These are phyloP conservation scores for Aplidium turbinatum DNA, from an alignment of 23 tunicate genomes.

Conservation along the genomic window DNA sequence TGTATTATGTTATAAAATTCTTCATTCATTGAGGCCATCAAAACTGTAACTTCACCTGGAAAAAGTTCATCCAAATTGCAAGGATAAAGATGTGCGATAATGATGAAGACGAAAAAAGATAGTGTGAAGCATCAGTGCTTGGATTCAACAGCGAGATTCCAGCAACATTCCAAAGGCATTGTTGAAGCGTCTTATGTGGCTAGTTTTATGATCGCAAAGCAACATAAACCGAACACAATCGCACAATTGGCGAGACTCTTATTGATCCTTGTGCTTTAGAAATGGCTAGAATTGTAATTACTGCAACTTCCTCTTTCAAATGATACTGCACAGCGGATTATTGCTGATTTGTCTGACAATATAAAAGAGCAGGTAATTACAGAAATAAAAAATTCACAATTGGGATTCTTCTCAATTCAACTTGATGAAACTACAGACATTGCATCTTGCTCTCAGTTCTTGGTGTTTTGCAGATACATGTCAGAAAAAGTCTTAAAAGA, in stretches of 20 bases:
- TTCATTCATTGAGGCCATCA: no score
- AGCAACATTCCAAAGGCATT: no score
- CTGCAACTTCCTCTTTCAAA: constrained; percentile 29
- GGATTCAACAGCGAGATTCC: constrained; percentile 35
- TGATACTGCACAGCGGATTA: constrained; percentile 36
- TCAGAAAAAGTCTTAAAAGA: constrained; percentile 31
- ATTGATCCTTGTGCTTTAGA: constrained; percentile 54
- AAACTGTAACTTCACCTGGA: no score
- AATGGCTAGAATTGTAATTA: constrained; percentile 35
- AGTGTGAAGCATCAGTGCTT: constrained; percentile 41
- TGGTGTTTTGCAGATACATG: constrained; percentile 29
- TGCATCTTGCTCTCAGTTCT: constrained; percentile 33
- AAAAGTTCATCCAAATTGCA: no score
- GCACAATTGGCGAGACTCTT: constrained; percentile 66
- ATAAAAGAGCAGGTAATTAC: constrained; percentile 29
- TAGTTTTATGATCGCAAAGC: constrained; percentile 39
- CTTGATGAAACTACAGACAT: constrained; percentile 49
- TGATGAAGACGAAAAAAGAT: no score
- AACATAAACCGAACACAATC: constrained; percentile 48
- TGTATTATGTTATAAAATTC: no score
- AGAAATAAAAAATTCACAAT: constrained; percentile 12
- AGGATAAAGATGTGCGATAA: no score
- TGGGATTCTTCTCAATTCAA: constrained; percentile 37
- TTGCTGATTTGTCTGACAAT: constrained; percentile 14
- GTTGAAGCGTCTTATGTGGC: constrained; percentile 43